phyloP scores from a whole-genome alignment of 2,888 invertebrate genomes.

The Mimas tiliae region DNA sequence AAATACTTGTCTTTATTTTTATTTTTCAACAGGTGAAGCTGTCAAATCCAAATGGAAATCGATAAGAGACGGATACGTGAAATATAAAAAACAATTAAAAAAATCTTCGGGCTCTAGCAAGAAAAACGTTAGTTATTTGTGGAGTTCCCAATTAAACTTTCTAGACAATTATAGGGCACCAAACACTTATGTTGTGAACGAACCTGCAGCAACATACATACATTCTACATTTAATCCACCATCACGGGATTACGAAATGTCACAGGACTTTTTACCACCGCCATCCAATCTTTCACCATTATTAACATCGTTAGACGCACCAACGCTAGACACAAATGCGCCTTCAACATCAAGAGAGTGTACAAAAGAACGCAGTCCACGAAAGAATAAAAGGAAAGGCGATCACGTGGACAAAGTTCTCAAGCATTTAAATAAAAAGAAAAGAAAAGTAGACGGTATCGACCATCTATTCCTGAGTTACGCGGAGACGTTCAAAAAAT shows the following conservation, averaged over 20 bases:
- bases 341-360: background rate
- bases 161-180: background rate
- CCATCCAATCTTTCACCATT: background rate
- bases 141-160: slow-evolving; percentile 3
- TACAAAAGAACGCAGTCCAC: background rate
- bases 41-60: slow-evolving; percentile 28
- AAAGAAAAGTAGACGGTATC: slow-evolving; percentile 36
- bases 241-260: background rate
- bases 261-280: background rate
- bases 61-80: slow-evolving; percentile 27
- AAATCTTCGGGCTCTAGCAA: background rate
- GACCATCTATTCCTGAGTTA: slow-evolving; percentile 47
- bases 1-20: background rate
- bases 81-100: slow-evolving; percentile 26
- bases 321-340: background rate
- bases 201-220: background rate
- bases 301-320: background rate
- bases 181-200: background rate
- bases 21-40: slow-evolving; percentile 5
- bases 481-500: slow-evolving; percentile 44
- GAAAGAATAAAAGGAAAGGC: background rate
- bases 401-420: slow-evolving; percentile 11
- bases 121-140: background rate
- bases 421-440: slow-evolving; percentile 28
- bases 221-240: background rate